A percentile compares a stretch with the other conserved stretches of the same genome.
Evolutionary conservation across 2,888 invertebrate genomes (phyloP).

Genomic region (Ecdyonurus torrentis): DNA sequence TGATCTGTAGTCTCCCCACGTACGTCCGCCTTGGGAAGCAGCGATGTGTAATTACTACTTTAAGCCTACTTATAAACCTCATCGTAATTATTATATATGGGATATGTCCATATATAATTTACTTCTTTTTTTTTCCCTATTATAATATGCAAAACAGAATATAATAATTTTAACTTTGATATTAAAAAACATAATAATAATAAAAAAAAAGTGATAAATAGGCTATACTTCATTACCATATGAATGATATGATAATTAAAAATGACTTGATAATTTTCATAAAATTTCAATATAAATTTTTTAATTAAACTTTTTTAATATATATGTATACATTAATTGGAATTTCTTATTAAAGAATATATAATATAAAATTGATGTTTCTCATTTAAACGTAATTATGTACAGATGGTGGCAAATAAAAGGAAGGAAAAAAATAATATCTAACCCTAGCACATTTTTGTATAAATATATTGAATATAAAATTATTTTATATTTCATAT

Average conservation of each 20-base stretch:
- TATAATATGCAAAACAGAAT: not conserved
- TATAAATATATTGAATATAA: no score
- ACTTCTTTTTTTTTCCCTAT: not conserved
- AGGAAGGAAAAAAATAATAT: no score
- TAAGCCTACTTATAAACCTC: conserved; percentile 1
- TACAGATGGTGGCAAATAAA: no score
- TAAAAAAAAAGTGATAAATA: not conserved
- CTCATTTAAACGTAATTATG: no score
- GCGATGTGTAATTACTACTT: not conserved
- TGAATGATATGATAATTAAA: not conserved
- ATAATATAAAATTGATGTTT: not conserved
- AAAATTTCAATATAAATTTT: not conserved
- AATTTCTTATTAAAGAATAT: not conserved
- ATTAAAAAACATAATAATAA: not conserved
- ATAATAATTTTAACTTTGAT: not conserved
- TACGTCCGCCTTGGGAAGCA: not conserved
- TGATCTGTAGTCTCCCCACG: not conserved
- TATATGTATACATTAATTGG: not conserved
- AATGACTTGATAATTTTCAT: not conserved
- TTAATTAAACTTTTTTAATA: not conserved
- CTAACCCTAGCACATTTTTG: no score
- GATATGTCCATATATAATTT: not conserved
- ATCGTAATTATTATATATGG: not conserved
- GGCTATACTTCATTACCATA: not conserved
- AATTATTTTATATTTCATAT: no score